phyloP scores from a whole-genome alignment of 2,797 vertebrate genomes.

The Emydoidea blandingii region DNA sequence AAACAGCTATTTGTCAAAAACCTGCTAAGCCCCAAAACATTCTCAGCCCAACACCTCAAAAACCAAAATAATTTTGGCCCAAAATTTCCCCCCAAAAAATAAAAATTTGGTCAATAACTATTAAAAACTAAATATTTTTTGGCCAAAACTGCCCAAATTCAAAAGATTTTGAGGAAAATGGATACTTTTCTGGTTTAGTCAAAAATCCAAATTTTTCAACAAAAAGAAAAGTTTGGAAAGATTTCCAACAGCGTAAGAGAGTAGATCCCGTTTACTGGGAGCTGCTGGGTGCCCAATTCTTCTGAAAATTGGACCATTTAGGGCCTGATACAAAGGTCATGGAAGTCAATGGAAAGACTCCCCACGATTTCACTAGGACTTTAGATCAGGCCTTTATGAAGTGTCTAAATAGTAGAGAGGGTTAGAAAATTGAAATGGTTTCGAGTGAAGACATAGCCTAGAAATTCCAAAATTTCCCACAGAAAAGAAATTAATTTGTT shows the following conservation, averaged over 20 bases:
- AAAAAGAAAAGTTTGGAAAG: neutral
- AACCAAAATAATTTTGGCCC: neutral
- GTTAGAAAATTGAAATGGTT: neutral
- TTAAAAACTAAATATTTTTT: neutral
- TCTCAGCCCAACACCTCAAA: neutral
- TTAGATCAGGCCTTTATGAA: neutral
- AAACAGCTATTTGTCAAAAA: neutral
- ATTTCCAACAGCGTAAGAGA: neutral
- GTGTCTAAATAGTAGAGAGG: neutral
- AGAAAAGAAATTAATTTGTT: neutral
- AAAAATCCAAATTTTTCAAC: neutral
- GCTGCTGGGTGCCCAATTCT: neutral
- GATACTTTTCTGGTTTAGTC: neutral
- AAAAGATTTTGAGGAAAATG: neutral
- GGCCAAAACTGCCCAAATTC: neutral
- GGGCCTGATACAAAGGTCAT: neutral
- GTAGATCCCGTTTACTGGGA: neutral
- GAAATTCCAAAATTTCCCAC: neutral
- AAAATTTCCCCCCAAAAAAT: neutral
- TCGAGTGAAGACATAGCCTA: neutral
- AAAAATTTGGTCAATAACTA: neutral
- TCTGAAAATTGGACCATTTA: neutral
- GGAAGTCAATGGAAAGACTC: neutral
- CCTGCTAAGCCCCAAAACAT: neutral
- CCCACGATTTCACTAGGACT: neutral